Conservation (phyloP, 2,888 invertebrate species). For the Amphipoea oculea region DNA sequence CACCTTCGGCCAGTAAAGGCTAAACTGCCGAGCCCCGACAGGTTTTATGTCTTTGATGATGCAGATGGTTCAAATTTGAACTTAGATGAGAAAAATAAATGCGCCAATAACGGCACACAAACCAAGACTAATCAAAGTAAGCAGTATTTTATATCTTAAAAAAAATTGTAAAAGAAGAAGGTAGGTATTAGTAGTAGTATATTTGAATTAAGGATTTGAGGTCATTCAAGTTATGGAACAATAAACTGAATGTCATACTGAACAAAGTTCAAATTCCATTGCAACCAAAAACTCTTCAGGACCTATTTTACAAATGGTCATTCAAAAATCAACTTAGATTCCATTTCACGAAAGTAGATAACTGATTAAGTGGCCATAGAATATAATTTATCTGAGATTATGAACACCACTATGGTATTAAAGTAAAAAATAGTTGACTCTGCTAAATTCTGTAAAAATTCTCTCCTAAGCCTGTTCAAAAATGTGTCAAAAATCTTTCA, state of each 20-base stretch:
- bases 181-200: neutral
- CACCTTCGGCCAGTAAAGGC: constrained; percentile 17
- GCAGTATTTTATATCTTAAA: neutral
- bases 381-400: neutral
- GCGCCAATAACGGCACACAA: constrained; percentile 76
- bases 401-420: neutral
- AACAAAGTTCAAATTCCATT: neutral
- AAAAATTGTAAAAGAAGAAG: no score
- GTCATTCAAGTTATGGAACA: neutral
- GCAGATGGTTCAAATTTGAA: constrained; percentile 48
- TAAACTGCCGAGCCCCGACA: constrained; percentile 1
- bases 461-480: neutral
- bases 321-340: neutral
- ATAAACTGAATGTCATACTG: neutral
- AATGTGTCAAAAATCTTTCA: neutral
- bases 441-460: neutral
- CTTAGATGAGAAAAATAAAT: constrained; percentile 40
- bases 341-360: neutral
- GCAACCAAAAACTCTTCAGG: neutral
- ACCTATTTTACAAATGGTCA: neutral
- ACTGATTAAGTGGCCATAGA: neutral
- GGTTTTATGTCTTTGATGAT: constrained; percentile 55
- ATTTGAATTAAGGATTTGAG: neutral
- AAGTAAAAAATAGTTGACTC: constrained; percentile 24
- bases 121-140: constrained; percentile 60